A percentile compares a stretch with the other conserved stretches of the same genome.
These are phyloP conservation scores for Neoscelio sp. DNA, from an alignment of 2,888 invertebrate species.

Conservation along the genomic window DNA sequence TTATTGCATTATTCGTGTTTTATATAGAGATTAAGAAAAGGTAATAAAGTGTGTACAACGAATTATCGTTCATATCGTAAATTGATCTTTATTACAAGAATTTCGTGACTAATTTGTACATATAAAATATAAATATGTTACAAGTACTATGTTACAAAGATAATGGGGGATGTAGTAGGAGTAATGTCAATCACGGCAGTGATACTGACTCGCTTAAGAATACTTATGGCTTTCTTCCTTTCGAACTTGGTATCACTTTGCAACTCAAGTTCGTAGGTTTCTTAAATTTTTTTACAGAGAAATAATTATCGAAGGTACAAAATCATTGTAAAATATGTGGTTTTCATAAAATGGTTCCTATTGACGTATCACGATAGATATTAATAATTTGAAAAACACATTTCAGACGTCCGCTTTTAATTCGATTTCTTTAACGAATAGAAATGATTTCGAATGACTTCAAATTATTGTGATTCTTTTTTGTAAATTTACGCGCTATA, in stretches of 20 bases:
- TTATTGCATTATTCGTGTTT: too few species aligned
- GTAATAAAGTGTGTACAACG: background rate
- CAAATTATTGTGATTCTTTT: too few species aligned
- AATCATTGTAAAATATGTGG: too few species aligned
- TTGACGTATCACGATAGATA: too few species aligned
- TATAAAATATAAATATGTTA: slow-evolving; percentile 83
- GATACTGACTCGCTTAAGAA: slow-evolving; percentile 34
- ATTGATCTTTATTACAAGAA: slow-evolving; percentile 83
- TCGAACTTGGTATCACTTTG: slow-evolving; percentile 21
- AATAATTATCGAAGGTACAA: slow-evolving; percentile 33
- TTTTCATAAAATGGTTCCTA: too few species aligned
- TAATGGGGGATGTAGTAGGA: slow-evolving; percentile 43
- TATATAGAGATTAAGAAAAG: too few species aligned
- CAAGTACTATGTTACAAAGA: slow-evolving; percentile 81
- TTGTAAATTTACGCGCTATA: slow-evolving; percentile 18
- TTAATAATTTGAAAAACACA: too few species aligned
- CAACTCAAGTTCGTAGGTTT: background rate
- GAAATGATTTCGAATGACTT: too few species aligned
- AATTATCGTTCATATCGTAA: slow-evolving; percentile 75
- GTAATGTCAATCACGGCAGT: slow-evolving; percentile 43
- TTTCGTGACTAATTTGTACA: slow-evolving; percentile 83
- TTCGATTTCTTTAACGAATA: too few species aligned
- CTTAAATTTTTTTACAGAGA: slow-evolving; percentile 47
- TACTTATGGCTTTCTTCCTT: slow-evolving; percentile 21
- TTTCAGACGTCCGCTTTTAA: too few species aligned